Evolutionary conservation across 1,140 invertebrate genomes (phyloP).

Genomic region (Heterodera schachtii): DNA sequence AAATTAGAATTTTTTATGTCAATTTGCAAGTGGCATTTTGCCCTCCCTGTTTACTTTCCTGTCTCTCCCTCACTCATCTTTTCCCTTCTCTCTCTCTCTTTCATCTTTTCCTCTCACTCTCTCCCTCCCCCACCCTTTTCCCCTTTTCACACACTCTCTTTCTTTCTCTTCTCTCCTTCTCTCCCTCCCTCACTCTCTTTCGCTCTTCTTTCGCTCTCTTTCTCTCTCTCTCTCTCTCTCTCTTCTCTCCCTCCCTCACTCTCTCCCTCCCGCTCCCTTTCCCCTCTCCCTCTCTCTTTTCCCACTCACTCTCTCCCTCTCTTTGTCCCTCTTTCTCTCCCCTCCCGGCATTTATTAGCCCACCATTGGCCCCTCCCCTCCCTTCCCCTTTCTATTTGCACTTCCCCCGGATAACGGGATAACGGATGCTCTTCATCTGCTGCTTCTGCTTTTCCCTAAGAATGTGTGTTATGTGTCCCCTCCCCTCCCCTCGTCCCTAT

Average conservation of each 20-base stretch:
- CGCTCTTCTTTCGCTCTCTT: not conserved
- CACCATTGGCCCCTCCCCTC: not conserved
- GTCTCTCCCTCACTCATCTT: not conserved
- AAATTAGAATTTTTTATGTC: not conserved
- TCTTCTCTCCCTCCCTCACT: not conserved
- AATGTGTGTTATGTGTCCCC: not conserved
- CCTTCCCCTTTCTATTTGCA: not conserved
- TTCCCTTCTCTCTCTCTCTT: no score
- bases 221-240: not conserved
- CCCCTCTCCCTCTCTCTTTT: not conserved
- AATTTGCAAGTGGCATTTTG: not conserved
- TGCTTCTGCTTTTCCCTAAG: not conserved
- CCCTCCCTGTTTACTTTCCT: not conserved
- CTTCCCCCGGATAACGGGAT: no score
- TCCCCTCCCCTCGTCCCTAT: no score
- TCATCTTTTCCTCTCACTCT: no score
- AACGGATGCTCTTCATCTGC: not conserved
- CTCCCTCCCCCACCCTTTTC: no score
- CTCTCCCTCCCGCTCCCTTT: not conserved
- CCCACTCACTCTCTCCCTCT: not conserved
- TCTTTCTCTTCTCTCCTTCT: no score
- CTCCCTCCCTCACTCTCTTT: not conserved
- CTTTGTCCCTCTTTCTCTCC: not conserved
- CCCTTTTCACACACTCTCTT: no score
- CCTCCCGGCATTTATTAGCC: not conserved